A percentile compares a stretch with the other conserved stretches of the same genome.
phyloP scores from a whole-genome alignment of 2,888 invertebrate genomes.

The Andrena trimmerana region DNA sequence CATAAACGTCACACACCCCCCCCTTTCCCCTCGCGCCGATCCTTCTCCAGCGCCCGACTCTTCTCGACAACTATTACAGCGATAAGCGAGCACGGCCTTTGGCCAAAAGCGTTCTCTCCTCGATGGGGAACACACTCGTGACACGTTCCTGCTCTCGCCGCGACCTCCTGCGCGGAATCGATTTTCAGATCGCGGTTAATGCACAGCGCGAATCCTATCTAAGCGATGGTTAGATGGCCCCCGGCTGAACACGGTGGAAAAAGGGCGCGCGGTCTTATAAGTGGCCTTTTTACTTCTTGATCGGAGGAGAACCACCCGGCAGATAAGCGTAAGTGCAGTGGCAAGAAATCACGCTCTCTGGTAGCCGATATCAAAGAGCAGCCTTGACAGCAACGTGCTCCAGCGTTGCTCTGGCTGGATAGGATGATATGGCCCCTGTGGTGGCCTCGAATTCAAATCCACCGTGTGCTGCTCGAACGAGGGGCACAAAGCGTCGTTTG shows the following conservation, averaged over 20 bases:
- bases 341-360: constrained; percentile 30
- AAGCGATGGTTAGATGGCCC: not conserved
- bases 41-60: constrained; percentile 22
- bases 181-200: constrained; percentile 49
- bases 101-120: constrained; percentile 41
- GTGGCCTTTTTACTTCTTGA: constrained; percentile 25
- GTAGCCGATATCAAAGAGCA: constrained; percentile 34
- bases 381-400: constrained; percentile 12
- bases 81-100: constrained; percentile 57
- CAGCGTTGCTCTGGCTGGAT: not conserved
- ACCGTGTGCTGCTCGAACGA: not conserved
- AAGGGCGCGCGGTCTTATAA: constrained; percentile 21
- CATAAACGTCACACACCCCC: constrained; percentile 1
- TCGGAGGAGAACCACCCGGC: not conserved
- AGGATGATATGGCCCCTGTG: not conserved
- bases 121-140: constrained; percentile 31
- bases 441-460: not conserved
- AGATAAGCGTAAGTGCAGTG: constrained; percentile 46
- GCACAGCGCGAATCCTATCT: constrained; percentile 33
- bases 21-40: not conserved
- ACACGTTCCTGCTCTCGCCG: constrained; percentile 55
- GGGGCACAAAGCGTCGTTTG: constrained; percentile 8
- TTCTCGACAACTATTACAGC: constrained; percentile 57
- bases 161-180: constrained; percentile 28
- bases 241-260: not conserved